Conservation (phyloP, 2,113 vertebrate species). For the Halichoeres trimaculatus region DNA sequence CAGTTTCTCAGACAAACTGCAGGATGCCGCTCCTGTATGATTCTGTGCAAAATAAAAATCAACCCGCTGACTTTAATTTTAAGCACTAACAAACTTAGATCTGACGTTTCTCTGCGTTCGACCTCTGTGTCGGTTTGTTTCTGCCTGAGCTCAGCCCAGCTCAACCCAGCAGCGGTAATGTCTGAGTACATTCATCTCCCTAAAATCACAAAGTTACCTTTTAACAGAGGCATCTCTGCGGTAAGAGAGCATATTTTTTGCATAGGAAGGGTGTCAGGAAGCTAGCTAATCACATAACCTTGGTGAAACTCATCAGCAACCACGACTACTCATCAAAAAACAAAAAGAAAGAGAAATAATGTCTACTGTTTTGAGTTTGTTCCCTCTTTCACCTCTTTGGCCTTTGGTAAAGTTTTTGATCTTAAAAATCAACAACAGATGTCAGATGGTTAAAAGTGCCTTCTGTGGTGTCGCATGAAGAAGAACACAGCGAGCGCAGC, state of each 20-base stretch:
- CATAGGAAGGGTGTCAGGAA: constrained; percentile 41
- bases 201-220: constrained; percentile 16
- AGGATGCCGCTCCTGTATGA: neutral
- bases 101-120: neutral
- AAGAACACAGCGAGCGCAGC: constrained; percentile 39
- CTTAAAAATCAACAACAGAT: constrained; percentile 52
- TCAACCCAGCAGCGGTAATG: constrained; percentile 29
- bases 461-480: constrained; percentile 52
- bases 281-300: constrained; percentile 54
- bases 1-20: constrained; percentile 7
- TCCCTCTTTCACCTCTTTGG: constrained; percentile 64
- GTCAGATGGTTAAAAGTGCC: constrained; percentile 53
- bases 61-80: neutral
- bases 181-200: constrained; percentile 16
- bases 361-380: constrained; percentile 43
- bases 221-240: constrained; percentile 16
- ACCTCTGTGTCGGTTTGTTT: constrained; percentile 5
- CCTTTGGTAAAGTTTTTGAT: constrained; percentile 62
- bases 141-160: constrained; percentile 47
- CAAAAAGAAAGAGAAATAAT: constrained; percentile 10
- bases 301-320: constrained; percentile 39
- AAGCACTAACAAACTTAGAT: neutral
- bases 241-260: constrained; percentile 22
- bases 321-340: constrained; percentile 38
- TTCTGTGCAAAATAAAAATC: constrained; percentile 53